Conservation (phyloP, 2,797 vertebrate genomes). For the Sciaenops ocellatus region DNA sequence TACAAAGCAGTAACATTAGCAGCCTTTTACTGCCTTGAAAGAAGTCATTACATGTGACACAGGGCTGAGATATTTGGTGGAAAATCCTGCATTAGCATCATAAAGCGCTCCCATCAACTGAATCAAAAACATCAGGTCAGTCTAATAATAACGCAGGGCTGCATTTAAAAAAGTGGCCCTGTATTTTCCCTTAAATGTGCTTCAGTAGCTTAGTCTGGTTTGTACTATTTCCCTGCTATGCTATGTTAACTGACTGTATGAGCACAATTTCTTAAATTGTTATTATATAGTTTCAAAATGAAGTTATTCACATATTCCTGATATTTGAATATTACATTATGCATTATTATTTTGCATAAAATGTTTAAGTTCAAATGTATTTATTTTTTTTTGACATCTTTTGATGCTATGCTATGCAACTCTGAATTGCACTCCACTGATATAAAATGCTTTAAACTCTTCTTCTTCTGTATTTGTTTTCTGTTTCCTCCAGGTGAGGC, state of each 20-base stretch:
- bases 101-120: conserved; percentile 8
- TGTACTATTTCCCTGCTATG: background rate
- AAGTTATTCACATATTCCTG: background rate
- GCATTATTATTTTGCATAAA: background rate
- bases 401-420: background rate
- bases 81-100: background rate
- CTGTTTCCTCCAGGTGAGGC: conserved; percentile 82
- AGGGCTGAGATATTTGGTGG: background rate
- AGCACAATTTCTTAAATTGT: background rate
- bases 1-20: conserved; percentile 19
- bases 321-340: background rate
- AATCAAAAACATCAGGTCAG: background rate
- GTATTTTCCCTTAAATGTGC: background rate
- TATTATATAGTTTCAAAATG: background rate
- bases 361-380: background rate
- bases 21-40: background rate
- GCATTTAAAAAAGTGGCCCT: background rate
- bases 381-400: too few relatives aligned
- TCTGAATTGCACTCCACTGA: background rate
- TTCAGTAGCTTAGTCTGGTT: background rate
- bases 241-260: background rate
- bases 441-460: background rate
- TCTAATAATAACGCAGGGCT: background rate
- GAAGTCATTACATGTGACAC: background rate
- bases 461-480: background rate